These are phyloP conservation scores for Miniopterus natalensis DNA, from an alignment of 2,113 vertebrate species.

Conservation along the genomic window DNA sequence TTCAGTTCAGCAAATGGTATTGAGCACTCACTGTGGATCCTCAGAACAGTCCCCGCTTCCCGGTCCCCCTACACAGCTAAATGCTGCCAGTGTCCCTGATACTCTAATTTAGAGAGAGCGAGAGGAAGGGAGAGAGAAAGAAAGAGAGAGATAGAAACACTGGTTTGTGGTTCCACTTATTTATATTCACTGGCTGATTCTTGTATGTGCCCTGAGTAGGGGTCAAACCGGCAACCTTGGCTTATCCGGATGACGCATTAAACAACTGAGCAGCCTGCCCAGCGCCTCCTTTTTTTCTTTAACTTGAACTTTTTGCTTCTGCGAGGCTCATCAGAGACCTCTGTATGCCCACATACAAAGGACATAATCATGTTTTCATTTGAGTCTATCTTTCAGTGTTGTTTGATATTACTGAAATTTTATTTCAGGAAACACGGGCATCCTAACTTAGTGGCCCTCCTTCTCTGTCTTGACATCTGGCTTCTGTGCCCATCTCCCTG, in stretches of 20 bases:
- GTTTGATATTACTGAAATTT: background rate
- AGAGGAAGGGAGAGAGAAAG: too few species aligned
- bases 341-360: background rate
- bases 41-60: fast-evolving
- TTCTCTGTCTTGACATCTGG: background rate
- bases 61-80: background rate
- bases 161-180: background rate
- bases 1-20: background rate
- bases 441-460: background rate
- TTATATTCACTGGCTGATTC: background rate
- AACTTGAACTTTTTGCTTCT: background rate
- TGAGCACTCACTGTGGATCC: background rate
- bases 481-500: background rate
- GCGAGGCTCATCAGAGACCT: background rate
- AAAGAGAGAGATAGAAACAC: too few species aligned
- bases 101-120: background rate
- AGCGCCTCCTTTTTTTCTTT: background rate
- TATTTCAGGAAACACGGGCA: background rate
- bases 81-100: background rate
- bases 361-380: background rate
- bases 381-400: background rate
- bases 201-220: background rate
- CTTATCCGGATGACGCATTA: background rate
- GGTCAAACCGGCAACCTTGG: background rate
- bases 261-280: background rate